Evolutionary conservation across 2,888 invertebrate genomes (phyloP), one percentile per base, ranked within the genome.

Genomic region (Monochamus alternatus): DNA sequence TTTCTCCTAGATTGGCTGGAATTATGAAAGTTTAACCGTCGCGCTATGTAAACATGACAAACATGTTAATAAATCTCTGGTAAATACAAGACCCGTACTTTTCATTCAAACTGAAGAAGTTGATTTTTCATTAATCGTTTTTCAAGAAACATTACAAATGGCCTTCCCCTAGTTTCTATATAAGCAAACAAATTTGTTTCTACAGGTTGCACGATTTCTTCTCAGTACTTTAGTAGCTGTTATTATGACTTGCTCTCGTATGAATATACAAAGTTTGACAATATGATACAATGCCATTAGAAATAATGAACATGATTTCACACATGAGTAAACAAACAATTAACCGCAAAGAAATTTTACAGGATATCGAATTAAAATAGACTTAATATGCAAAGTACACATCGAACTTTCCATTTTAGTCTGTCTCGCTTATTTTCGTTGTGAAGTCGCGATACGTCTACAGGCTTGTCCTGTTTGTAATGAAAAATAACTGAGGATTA

Each of bases 101-200:
- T 64, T 64, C 47, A 47, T 47, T 64, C 30, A 47, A 47, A 9
- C 3, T 22, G 12, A 47, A 44, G 47, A 47, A 22, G 47, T 63
- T 9, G n/a, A 5, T 63, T 63, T 44, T 63, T 63, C 38, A 38
- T 38, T 38, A 38, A 38, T 38, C 5, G 3, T 59, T 31, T 31
- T 59, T 62, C 44, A 22, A 9, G 5, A 30, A 22, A 10, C 44
- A 9, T 64, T 55, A 14, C 47, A 22, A 12, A n/a, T 3, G 64
- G 30, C 64, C 64, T 64, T 64, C 64, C 10, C 12, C 64, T 64
- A 64, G 64, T 64, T 64, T 30, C 64, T 64, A 64, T 64, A 64
- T 64, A 47, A 47, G 64, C 22, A 44, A 12, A 64, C 55, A 7
- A 10, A 30, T 64, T 64, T 47, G 14, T 64, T 30, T 47, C 9